phyloP scores from a whole-genome alignment of 2,888 invertebrate species.

The Galeopsomyia nigrocyanea region DNA sequence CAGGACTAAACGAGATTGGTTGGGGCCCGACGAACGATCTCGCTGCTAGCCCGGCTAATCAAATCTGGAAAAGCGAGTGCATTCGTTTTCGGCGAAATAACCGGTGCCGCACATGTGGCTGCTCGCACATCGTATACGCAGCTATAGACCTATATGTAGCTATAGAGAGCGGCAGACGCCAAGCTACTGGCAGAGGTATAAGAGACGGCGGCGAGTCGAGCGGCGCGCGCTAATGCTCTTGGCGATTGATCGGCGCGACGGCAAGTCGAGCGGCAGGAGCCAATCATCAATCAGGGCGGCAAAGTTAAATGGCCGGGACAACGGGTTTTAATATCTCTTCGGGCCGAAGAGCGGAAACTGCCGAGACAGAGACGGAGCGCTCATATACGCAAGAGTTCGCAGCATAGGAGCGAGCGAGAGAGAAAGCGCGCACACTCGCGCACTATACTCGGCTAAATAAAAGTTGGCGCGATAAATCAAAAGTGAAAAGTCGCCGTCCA shows the following conservation, averaged over 20 bases:
- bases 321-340: conserved; percentile 68
- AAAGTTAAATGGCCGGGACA: conserved; percentile 67
- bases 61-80: conserved; percentile 23
- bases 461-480: conserved; percentile 68
- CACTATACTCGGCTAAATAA: conserved; percentile 63
- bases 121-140: not conserved
- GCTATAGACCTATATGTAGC: not conserved
- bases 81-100: conserved; percentile 1
- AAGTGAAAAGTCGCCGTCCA: conserved; percentile 67
- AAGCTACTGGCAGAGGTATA: too few species aligned
- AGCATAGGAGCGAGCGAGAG: not conserved
- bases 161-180: too few species aligned
- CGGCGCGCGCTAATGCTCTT: conserved; percentile 24
- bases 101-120: too few species aligned
- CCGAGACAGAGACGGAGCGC: conserved; percentile 31
- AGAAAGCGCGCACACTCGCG: conserved; percentile 19
- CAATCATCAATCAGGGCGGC: conserved; percentile 67
- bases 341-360: conserved; percentile 26
- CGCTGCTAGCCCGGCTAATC: conserved; percentile 13
- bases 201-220: conserved; percentile 41
- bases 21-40: too few species aligned
- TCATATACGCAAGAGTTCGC: not conserved
- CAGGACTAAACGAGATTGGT: too few species aligned
- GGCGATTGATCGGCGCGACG: conserved; percentile 40
- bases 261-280: conserved; percentile 52